Base-by-base conservation (phyloP, 2,113 vertebrate species). In the Entelurus aequoreus region DNA sequence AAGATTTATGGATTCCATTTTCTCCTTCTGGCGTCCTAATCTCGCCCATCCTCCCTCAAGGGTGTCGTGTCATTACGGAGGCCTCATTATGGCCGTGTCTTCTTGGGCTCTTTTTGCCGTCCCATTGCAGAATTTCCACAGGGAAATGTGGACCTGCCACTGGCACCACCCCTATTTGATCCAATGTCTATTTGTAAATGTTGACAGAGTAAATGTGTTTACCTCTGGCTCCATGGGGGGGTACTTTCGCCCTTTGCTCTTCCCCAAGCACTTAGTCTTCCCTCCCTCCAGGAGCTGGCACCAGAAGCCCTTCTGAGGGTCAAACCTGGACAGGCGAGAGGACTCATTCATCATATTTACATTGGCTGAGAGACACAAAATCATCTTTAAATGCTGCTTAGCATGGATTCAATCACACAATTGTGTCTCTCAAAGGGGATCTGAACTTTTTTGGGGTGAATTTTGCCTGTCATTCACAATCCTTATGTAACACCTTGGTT, bases 251-350 rank as follows among this genome's bases (percentile, higher is more conserved):
- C 95, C 97, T 91, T 97, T 96, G 85, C 93, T 97, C 77, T 95
- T 98, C 15, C 95, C 95, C 77, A 97, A 91, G 87, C 97, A 98
- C 87, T 97, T 98, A 9, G 94, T 97, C 90, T 91, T 95, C 48
- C 96, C 95, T 81, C 96, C 96, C 78, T 97, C 94, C 59, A 98
- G 78, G 54, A 97, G 90, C 77, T 97, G 96, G 86, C 96, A 98
- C 95, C 97, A 99, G 79, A 98, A 97, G 35, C 95, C 95, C 88
- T 97, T 98, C 86, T 97, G 96, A 63, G 94, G 95, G 83, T 99
- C 94, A 1, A 98, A 98, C 73, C 96, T 99, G 86, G 10, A 16
- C 76, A 87, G 84, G 44, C 70, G 28, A 28, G 28, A 28, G 28
- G 28, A 28, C 28, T 28, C 28, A 3, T 28, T 28, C 28, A 3